Conservation (phyloP, 2,888 invertebrate genomes). For the Andrena dorsata region DNA sequence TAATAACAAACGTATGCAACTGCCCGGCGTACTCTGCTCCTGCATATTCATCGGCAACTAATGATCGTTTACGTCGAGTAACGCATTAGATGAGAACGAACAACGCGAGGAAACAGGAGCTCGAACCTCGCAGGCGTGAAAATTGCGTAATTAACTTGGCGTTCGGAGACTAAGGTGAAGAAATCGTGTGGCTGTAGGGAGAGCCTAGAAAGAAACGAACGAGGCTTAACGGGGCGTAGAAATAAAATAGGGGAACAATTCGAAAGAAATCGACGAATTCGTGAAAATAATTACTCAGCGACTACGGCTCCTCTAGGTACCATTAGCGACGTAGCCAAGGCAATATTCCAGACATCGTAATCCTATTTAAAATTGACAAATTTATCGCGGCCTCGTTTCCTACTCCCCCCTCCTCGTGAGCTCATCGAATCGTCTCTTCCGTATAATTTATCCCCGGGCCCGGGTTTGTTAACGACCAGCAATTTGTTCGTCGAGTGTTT, state of each 20-base stretch:
- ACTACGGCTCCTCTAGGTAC: conserved; percentile 43
- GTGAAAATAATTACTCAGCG: conserved; percentile 68
- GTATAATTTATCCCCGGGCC: conserved; percentile 69
- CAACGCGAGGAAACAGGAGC: neutral
- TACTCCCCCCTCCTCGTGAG: conserved; percentile 36
- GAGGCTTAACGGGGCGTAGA: neutral
- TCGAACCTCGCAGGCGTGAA: neutral
- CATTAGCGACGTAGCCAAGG: conserved; percentile 41
- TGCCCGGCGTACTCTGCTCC: neutral
- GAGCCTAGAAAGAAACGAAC: neutral
- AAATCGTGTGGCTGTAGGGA: neutral
- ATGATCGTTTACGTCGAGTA: conserved; percentile 28
- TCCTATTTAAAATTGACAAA: conserved; percentile 75
- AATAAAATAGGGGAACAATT: conserved; percentile 24
- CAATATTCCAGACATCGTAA: conserved; percentile 57
- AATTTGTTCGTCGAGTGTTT: conserved; percentile 75
- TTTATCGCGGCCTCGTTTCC: conserved; percentile 64
- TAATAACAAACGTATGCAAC: conserved; percentile 56
- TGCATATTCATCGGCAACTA: conserved; percentile 43
- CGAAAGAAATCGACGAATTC: conserved; percentile 47
- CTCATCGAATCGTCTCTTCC: conserved; percentile 68
- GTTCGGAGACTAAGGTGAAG: neutral
- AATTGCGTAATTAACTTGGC: neutral
- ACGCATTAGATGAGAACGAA: neutral
- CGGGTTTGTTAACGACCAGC: conserved; percentile 70